Base-by-base conservation (phyloP, 37 sponge, comb jelly and placozoan species). In the Amphimedon queenslandica region DNA sequence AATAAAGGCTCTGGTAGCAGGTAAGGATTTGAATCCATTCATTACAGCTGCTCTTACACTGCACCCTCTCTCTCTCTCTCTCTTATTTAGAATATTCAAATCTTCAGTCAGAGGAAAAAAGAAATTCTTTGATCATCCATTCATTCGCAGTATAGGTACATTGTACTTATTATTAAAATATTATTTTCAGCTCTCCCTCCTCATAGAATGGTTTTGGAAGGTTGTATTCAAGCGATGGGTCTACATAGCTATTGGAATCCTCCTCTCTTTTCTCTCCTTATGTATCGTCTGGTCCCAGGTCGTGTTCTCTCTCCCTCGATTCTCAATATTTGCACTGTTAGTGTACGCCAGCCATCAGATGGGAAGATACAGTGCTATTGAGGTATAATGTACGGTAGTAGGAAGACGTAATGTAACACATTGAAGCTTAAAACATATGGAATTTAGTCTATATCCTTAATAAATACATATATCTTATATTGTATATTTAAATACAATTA, bases 201-300 rank as follows among this genome's bases (percentile, higher is more conserved):
- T n/a, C 69, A 23, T 74, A 88, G 87, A 84, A 32, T 95, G 88
- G 86, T 88, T 84, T 72, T 87, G 90, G 88, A 85, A 83, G 74
- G 69, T 96, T 39, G 71, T 71, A 60, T 24, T 90, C 4, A 77
- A 79, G 3, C 88, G 78, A 24, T 77, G 87, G 78, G 64, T 80
- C n/a, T 86, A 79, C 37, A 58, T 67, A n/a, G 41, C 79, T 2
- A 39, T 65, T 0, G 78, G 85, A 3, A 63, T 86, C 28, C 16
- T 72, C 23, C 71, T 89, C 30, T 80, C 36, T 31, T 18, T 96
- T 24, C 75, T 87, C 57, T 90, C 97, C 3, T 11, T 96, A 16
- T 40, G 81, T 67, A 84, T 90, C 23, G 80, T 94, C 13, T 90
- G 91, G 95, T 90, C 84, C 2, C 88, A 94, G 71, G 84, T 68